These are phyloP conservation scores for Chauna torquata DNA, from an alignment of 2,113 vertebrate genomes.

Conservation along the genomic window DNA sequence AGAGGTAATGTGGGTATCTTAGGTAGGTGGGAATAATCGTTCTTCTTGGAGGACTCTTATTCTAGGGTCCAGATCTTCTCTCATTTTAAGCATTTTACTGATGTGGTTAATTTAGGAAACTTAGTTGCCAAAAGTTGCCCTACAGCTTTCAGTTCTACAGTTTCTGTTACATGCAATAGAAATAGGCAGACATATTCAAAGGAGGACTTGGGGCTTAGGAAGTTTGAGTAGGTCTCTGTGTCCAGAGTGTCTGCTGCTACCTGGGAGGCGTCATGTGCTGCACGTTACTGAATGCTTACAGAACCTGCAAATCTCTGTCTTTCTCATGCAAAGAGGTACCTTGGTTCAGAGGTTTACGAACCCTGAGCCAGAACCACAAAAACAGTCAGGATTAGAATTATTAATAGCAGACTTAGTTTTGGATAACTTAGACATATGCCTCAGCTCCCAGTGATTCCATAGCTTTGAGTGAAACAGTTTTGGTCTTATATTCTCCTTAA, in stretches of 20 bases:
- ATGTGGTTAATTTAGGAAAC: background rate
- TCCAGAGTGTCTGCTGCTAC: background rate
- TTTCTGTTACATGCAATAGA: background rate
- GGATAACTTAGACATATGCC: background rate
- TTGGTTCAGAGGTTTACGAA: background rate
- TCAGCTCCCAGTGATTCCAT: background rate
- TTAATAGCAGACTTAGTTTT: background rate
- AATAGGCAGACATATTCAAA: background rate
- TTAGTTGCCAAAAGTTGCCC: background rate
- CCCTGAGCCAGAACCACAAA: background rate
- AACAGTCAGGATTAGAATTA: background rate
- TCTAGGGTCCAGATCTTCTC: background rate
- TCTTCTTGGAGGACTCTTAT: background rate
- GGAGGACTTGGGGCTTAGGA: background rate
- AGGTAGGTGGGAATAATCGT: background rate
- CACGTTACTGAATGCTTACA: fast-evolving
- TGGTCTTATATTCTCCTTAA: background rate
- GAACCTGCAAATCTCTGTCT: background rate
- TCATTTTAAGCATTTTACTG: background rate
- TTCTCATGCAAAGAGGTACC: background rate
- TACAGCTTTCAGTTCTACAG: background rate
- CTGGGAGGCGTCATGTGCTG: background rate
- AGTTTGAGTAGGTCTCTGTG: background rate
- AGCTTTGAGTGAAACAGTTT: background rate
- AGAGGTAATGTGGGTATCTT: background rate